Evolutionary conservation across 2,113 vertebrate species (phyloP).

Genomic region (Ammodramus savannarum): DNA sequence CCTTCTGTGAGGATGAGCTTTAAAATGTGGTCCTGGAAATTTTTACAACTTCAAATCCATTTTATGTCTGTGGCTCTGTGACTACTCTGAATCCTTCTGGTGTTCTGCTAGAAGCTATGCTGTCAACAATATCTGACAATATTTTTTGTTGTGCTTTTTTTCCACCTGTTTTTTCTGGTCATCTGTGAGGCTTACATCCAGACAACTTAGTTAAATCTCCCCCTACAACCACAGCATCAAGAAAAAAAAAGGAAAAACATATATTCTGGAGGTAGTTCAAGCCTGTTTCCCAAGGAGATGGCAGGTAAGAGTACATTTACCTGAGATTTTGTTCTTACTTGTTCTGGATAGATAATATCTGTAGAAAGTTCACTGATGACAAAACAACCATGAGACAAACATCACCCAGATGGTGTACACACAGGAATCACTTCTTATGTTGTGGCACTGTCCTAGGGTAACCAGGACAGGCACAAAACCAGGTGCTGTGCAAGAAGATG

Average conservation of each 20-base stretch:
- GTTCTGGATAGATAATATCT: neutral
- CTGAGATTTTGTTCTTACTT: neutral
- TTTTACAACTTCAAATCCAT: neutral
- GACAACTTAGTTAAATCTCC: neutral
- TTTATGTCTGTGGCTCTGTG: neutral
- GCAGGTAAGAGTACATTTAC: neutral
- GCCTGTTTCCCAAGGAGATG: neutral
- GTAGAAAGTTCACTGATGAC: neutral
- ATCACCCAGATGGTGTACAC: neutral
- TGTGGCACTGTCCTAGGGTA: neutral
- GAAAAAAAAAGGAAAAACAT: accelerated
- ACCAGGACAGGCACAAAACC: neutral
- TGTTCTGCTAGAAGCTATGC: neutral
- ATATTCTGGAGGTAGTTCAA: neutral
- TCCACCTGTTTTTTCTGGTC: neutral
- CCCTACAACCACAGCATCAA: neutral
- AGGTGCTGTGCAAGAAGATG: neutral
- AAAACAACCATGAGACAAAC: neutral
- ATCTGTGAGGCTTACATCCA: neutral
- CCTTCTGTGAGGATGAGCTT: neutral
- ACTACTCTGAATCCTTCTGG: neutral
- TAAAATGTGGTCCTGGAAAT: neutral
- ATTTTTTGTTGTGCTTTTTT: neutral
- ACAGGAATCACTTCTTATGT: neutral
- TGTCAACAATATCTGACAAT: neutral